Evolutionary conservation across 2,797 vertebrate genomes (phyloP).

Genomic region (Bradypodion ventrale): DNA sequence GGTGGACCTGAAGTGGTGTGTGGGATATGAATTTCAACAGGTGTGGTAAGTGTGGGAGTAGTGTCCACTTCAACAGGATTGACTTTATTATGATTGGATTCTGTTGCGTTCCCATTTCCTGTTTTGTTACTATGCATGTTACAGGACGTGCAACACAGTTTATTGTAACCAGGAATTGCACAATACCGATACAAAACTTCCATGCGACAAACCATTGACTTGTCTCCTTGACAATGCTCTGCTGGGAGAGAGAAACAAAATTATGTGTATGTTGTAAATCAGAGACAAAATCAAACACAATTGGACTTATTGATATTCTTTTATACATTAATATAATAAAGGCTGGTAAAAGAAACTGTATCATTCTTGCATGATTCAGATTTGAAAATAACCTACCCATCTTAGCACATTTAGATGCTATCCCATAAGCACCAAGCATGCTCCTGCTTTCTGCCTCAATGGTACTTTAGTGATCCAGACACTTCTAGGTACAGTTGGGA

Average conservation of each 20-base stretch:
- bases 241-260: slow-evolving; percentile 87
- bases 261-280: slow-evolving; percentile 30
- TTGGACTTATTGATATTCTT: slow-evolving; percentile 41
- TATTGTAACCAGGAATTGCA: slow-evolving; percentile 85
- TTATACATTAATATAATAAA: slow-evolving; percentile 30
- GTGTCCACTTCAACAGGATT: slow-evolving; percentile 77
- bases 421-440: too few species aligned
- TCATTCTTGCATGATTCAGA: not conserved
- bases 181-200: slow-evolving; percentile 89
- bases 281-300: slow-evolving; percentile 43
- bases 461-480: not conserved
- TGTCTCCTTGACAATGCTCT: slow-evolving; percentile 89
- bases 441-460: not conserved
- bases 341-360: slow-evolving; percentile 1
- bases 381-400: not conserved
- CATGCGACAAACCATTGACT: slow-evolving; percentile 92
- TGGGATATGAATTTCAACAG: slow-evolving; percentile 23
- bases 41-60: slow-evolving; percentile 63
- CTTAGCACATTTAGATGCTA: not conserved
- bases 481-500: not conserved
- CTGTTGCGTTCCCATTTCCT: slow-evolving; percentile 32
- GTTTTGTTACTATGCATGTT: slow-evolving; percentile 69
- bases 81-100: slow-evolving; percentile 61
- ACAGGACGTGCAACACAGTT: slow-evolving; percentile 94
- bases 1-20: slow-evolving; percentile 54